Percentiles rank a stretch among this genome's conserved stretches.
phyloP scores from a whole-genome alignment of 2,113 vertebrate species.

The Alexandromys fortis region DNA sequence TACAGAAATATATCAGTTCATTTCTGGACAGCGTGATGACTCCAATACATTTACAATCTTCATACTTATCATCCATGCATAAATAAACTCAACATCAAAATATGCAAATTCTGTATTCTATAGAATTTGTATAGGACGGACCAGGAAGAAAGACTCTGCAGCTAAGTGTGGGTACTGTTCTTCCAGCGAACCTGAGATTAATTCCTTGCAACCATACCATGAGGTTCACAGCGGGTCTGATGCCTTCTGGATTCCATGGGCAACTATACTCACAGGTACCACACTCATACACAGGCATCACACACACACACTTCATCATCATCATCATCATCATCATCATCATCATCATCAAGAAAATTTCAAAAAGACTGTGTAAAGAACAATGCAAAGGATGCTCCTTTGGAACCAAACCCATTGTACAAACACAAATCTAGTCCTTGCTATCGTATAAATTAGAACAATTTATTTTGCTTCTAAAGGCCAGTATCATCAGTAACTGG shows the following conservation, averaged over 20 bases:
- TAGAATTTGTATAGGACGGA: neutral
- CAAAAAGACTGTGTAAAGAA: neutral
- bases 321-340: neutral
- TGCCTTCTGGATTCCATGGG: neutral
- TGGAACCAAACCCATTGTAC: neutral
- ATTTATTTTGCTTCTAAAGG: conserved; percentile 6
- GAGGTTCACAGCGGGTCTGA: neutral
- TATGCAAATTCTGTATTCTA: neutral
- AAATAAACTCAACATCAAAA: conserved; percentile 22
- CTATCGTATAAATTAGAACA: neutral
- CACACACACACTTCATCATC: neutral
- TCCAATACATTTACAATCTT: neutral
- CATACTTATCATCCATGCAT: neutral
- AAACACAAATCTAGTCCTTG: neutral
- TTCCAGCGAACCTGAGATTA: neutral
- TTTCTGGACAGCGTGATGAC: neutral
- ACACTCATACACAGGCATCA: neutral
- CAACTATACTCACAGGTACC: neutral
- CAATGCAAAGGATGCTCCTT: neutral
- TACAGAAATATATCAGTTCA: neutral
- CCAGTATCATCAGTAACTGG: neutral
- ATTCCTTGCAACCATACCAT: neutral
- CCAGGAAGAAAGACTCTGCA: neutral
- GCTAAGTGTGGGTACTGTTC: neutral
- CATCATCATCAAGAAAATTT: neutral